Base-by-base conservation (phyloP, 2,797 vertebrate genomes). In the Capromys pilorides region DNA sequence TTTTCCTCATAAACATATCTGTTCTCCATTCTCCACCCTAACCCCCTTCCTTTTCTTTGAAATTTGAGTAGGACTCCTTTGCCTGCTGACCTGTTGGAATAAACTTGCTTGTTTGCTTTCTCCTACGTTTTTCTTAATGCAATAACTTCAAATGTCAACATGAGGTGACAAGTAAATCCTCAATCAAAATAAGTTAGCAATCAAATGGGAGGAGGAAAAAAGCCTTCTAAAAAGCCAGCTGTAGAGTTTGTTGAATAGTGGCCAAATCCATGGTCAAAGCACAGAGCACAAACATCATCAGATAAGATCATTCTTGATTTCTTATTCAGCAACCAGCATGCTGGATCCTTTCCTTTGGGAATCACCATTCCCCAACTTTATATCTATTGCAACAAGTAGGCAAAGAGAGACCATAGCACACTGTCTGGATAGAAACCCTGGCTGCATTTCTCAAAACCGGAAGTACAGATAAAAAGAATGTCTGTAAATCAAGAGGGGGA, bases 161-260 rank as follows among this genome's bases (percentile, higher is more conserved):
- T 36, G 83, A 94, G 93, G 93, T 80, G 94, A 97, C 96, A 97
- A 97, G 97, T 93, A 96, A 97, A 97, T 97, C 95, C 97, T 97
- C 94, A 89, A 36, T 91, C 84, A 97, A 93, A 97, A 92, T 94
- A 97, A 96, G 57, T 95, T 59, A 89, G 85, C 78, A 93, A 92
- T 71, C 81, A 87, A 92, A 94, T 36, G 21, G 75, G 41, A 93
- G 93, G 59, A 33, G 39, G 97, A 79, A 78, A 88, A 97, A 94
- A 78, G 81, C 69, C 75, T 12, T 6, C 69, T 51, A 11, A 83
- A 97, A 94, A 77, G 78, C 1, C 51, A 12, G 93, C 49, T 11
- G 41, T 83, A 41, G 59, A 94, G 96, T 92, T 64, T 80, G 75
- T 8, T 94, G 96, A 90, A 90, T 51, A 93, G 0, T 0, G 1